These are phyloP conservation scores for Onychomys arenicola DNA, from an alignment of 2,797 vertebrate species.

Conservation along the genomic window DNA sequence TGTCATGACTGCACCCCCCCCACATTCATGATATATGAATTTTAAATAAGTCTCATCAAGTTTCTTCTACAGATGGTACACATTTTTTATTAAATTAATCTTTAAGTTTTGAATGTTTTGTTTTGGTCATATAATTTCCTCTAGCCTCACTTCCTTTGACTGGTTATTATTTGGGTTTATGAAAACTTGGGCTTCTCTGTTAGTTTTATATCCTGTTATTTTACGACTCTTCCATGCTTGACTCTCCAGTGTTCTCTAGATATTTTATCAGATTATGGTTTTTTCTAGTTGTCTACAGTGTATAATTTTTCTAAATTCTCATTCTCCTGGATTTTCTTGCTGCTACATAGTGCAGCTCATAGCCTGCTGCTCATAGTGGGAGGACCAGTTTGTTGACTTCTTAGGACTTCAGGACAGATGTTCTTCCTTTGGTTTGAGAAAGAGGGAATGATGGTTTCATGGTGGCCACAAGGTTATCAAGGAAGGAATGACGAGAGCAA, in stretches of 20 bases:
- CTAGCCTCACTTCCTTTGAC: neutral
- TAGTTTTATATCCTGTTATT: neutral
- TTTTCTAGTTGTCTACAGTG: neutral
- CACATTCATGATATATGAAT: neutral
- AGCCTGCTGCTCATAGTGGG: neutral
- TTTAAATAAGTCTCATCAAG: neutral
- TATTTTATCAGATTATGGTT: neutral
- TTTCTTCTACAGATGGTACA: neutral
- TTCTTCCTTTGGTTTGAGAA: neutral
- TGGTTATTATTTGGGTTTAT: neutral
- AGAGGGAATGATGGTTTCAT: neutral
- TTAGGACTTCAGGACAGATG: neutral
- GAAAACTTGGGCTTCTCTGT: neutral
- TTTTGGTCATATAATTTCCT: neutral
- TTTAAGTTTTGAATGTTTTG: neutral
- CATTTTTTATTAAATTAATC: neutral
- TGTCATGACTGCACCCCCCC: neutral
- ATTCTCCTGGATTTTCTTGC: neutral
- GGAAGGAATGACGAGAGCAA: neutral
- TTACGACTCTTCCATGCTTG: neutral
- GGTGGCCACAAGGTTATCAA: neutral
- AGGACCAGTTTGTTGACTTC: neutral
- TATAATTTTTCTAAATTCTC: neutral
- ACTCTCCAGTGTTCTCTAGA: neutral
- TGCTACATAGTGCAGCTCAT: neutral